Base-by-base conservation (phyloP, 37 sponge, comb jelly and placozoan species). In the Spongia lamella region DNA sequence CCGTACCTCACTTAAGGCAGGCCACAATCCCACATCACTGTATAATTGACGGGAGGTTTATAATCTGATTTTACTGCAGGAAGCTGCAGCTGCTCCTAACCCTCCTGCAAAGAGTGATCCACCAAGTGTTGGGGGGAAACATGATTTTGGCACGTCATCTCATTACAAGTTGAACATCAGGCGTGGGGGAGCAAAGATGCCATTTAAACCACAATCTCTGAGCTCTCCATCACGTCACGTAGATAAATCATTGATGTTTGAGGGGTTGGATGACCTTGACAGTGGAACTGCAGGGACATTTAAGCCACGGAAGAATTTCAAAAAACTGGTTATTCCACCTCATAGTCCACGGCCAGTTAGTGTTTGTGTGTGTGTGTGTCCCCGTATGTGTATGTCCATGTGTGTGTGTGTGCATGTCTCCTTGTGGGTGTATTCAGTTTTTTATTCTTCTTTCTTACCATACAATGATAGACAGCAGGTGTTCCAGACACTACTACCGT, bases 131-230 rank as follows among this genome's bases (percentile, higher is more conserved):
- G 47, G 7, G 7, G 47, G 47, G 5, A 43, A 43, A 43, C 47
- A 5, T 13, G 47, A 43, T 9, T 52, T 89, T 20, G 56, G 54
- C 22, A 30, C 61, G 7, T 33, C 80, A 49, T 71, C 92, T 1
- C 90, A 93, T 60, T 93, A 93, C 71, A 93, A 78, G 63, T 76
- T 89, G 20, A 82, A 65, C 68, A 49, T 80, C 40, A 50, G 83
- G 13, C 86, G 77, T 0, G n/a, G n/a, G n/a, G 29, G 79, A 14
- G 64, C 79, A 2, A 84, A 79, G 57, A 5, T 43, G 47, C 47
- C 47, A 43, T 58, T 84, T 56, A 75, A 76, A 34, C 71, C 90
- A 13, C 61, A 32, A 2, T 76, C 84, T 29, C 72, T 81, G 26
- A 62, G 65, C 63, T 73, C 89, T 20, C 76, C 89, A n/a, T 51